Evolutionary conservation across 35 echinoderm and acorn worm species (phyloP), one percentile per base, ranked within the genome.

Genomic region (Strongylocentrotus purpuratus): DNA sequence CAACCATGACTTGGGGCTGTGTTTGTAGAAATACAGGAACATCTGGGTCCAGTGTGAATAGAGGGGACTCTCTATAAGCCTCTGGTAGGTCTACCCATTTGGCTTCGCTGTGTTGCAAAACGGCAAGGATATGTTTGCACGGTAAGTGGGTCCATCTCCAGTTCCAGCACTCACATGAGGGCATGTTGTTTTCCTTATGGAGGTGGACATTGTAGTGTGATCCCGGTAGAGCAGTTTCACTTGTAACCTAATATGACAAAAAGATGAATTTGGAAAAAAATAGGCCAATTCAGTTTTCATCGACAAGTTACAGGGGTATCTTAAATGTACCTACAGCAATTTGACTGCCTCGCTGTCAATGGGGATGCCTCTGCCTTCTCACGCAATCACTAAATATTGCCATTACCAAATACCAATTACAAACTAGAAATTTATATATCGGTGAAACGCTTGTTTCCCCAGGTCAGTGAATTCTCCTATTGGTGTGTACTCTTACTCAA

Each of bases 31-130:
- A 86, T 17, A 86, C 85, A 86, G 85, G 17, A 17, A 86, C 85
- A 86, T 86, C 85, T 86, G 85, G 85, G 32, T 86, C 85, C 85
- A 86, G 85, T 6, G 85, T 86, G 85, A 86, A 86, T 86, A 86
- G 85, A 86, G 85, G 32, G 15, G 85, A n/a, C 22, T n/a, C 85
- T 86, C 85, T 86, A 32, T 86, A 86, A 6, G 85, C 85, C 85
- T 86, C 85, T 86, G 85, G 85, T 86, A 86, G 85, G 85, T 86
- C 85, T 86, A 17, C 85, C 85, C 85, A 86, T 86, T 86, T 5
- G 15, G 85, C 85, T 86, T 86, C 85, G 85, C 85, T 86, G 85
- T 86, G 85, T 4, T 86, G 32, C 85, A 86, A 86, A 86, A 86
- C 85, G 20, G 85, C 85, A 86, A 86, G 85, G 85, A 86, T 86